Percentiles rank a stretch among this genome's conserved stretches.
phyloP scores from a whole-genome alignment of 92 coral and sea anemone species.

The Epizoanthus illoricatus region DNA sequence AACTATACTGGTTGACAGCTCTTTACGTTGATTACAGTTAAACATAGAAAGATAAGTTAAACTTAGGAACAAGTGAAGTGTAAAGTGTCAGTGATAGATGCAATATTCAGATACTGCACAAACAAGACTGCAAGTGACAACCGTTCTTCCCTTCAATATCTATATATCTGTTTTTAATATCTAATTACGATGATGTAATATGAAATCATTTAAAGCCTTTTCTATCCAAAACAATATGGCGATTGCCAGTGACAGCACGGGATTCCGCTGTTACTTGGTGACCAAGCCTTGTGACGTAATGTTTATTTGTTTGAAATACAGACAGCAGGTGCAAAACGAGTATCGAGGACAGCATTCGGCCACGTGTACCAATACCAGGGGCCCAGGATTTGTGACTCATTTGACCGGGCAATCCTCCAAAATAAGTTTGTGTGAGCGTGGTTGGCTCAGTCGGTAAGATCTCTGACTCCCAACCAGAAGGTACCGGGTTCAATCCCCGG shows the following conservation, averaged over 20 bases:
- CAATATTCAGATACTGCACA: no score
- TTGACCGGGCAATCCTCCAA: no score
- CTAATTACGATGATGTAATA: constrained; percentile 1
- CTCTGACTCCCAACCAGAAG: no score
- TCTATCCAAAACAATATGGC: constrained; percentile 10
- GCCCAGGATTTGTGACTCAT: no score
- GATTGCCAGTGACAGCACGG: background rate
- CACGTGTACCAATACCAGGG: background rate
- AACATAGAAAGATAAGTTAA: background rate
- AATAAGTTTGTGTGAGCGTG: no score
- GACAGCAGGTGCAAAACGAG: background rate
- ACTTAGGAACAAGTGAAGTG: background rate
- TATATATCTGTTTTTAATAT: background rate
- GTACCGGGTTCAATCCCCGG: no score
- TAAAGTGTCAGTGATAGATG: no score
- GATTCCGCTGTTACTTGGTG: background rate
- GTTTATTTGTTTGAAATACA: constrained; percentile 1
- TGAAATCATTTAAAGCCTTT: constrained; percentile 10
- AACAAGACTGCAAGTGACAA: no score
- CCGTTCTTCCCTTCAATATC: background rate
- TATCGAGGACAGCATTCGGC: background rate
- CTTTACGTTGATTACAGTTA: constrained; percentile 1
- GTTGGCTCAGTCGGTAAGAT: no score
- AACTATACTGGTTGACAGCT: constrained; percentile 7
- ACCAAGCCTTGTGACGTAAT: constrained; percentile 30